A percentile compares a stretch with the other conserved stretches of the same genome.
phyloP scores from a whole-genome alignment of 2,113 vertebrate genomes.

The Rhinolophus sinicus region DNA sequence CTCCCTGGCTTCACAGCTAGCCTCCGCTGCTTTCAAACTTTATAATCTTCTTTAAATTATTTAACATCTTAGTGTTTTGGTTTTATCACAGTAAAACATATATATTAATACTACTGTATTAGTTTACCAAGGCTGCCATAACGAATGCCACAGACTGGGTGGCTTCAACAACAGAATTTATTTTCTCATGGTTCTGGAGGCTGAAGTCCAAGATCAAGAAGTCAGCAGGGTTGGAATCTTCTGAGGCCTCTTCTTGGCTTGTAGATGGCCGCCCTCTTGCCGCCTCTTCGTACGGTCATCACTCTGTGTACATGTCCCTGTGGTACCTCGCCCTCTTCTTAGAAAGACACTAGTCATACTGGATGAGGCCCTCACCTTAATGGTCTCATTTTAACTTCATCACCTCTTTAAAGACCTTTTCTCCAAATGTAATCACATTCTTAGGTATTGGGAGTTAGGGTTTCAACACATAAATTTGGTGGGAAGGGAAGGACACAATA shows the following conservation, averaged over 20 bases:
- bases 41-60: background rate
- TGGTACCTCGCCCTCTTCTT: background rate
- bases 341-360: background rate
- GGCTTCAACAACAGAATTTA: background rate
- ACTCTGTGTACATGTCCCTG: no score
- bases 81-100: background rate
- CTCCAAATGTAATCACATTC: background rate
- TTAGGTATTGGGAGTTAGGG: background rate
- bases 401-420: background rate
- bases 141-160: background rate
- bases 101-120: background rate
- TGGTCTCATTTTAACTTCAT: background rate
- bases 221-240: background rate
- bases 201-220: background rate
- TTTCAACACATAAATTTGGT: background rate
- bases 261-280: background rate
- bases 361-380: background rate
- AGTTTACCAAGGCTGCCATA: background rate
- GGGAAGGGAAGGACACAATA: background rate
- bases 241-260: background rate
- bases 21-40: slow-evolving; percentile 1
- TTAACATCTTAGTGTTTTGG: background rate
- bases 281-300: background rate
- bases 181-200: background rate
- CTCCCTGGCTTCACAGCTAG: background rate